Evolutionary conservation across 2,888 invertebrate species (phyloP), one percentile per base, ranked within the genome.

Genomic region (Euzetes globulus): DNA sequence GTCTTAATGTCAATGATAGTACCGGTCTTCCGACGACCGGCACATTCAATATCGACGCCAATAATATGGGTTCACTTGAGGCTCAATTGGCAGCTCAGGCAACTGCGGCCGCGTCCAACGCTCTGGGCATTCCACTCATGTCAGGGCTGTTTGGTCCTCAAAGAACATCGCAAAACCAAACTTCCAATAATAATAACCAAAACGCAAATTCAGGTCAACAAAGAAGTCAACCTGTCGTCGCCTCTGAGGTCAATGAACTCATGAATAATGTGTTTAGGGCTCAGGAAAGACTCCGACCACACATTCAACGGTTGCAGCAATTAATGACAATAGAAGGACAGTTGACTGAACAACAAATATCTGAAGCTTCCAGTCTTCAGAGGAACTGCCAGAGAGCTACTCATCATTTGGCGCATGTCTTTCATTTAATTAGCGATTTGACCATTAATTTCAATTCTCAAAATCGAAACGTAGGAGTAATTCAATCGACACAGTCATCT

Each of bases 361-460:
- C 52, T n/a, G 71, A 71, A 25, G 50, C 55, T 1, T n/a, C 15
- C 17, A n/a, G 25, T 17, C 52, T 71, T 41, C 52, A 73, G 41
- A 41, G 70, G 19, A 75, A 72, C 17, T 22, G 41, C 1, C 72
- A 72, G 75, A 37, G 73, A 19, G 68, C 63, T 25, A 50, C 94
- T 80, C 96, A 96, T 82, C 90, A 88, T 78, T 85, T 95, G 79
- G 88, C 92, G 1, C 96, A 96, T 81, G 90, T 91, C 1, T 91
- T 91, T 82, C 96, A 96, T 81, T 89, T 91, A 0, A 85, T 93
- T 68, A 94, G 94, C 80, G 95, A 96, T 81, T 87, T 95, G 70
- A 89, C 89, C 82, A 86, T 91, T 68, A 88, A 91, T 80, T 86
- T 90, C 77, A 85, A 86, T 41, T 86, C 87, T 78, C 84, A 87